Conservation (phyloP, 2,888 invertebrate genomes). For the Dolomedes plantarius region DNA sequence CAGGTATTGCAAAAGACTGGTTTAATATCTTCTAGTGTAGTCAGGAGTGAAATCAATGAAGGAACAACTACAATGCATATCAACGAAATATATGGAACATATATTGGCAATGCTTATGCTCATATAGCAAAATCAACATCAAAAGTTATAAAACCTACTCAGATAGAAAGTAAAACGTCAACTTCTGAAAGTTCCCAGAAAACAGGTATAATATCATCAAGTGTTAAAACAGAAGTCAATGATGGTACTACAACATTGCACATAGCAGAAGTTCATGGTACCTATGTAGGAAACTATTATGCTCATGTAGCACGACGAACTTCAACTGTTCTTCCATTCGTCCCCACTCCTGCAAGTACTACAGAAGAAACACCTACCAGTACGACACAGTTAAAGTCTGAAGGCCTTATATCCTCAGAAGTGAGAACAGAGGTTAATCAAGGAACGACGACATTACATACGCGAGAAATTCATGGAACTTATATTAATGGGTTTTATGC, state of each 20-base stretch:
- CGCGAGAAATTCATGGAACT: conserved; percentile 71
- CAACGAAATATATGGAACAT: conserved; percentile 73
- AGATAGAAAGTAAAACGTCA: conserved; percentile 20
- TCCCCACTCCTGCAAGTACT: neutral
- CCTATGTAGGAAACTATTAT: conserved; percentile 73
- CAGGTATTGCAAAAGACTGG: conserved; percentile 63
- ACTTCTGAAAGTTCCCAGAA: conserved; percentile 29
- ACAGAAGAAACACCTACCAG: neutral
- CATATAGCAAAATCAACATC: conserved; percentile 73
- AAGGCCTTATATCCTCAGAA: conserved; percentile 69
- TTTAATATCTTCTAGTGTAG: conserved; percentile 64
- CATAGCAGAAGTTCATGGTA: conserved; percentile 72
- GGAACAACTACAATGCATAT: conserved; percentile 68
- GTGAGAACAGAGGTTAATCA: conserved; percentile 70
- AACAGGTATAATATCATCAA: conserved; percentile 72
- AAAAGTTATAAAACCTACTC: conserved; percentile 50
- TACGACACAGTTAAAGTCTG: conserved; percentile 25
- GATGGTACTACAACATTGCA: conserved; percentile 67
- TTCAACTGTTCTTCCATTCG: conserved; percentile 59
- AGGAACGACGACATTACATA: conserved; percentile 72
- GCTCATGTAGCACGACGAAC: conserved; percentile 73
- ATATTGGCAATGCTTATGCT: conserved; percentile 73
- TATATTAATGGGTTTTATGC: conserved; percentile 72
- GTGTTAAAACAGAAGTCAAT: conserved; percentile 65
- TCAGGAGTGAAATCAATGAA: conserved; percentile 58